Conservation (phyloP, 2,113 vertebrate genomes). For the Chascanopsetta lugubris region DNA sequence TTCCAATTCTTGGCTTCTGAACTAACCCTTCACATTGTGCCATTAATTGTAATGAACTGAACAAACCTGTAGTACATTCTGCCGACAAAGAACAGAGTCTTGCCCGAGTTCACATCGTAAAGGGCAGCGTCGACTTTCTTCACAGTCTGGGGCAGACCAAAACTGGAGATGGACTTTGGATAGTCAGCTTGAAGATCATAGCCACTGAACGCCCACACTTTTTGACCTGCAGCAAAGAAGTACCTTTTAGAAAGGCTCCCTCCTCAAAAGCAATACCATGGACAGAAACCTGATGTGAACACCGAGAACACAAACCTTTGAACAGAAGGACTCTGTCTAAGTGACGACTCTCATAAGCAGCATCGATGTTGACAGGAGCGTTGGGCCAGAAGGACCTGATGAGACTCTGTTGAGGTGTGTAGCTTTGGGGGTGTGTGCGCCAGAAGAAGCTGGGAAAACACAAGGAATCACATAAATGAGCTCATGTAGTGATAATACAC, state of each 20-base stretch:
- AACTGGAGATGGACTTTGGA: constrained; percentile 79
- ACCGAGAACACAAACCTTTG: constrained; percentile 60
- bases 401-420: constrained; percentile 72
- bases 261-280: background rate
- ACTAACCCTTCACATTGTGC: too few species aligned
- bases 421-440: constrained; percentile 77
- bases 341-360: constrained; percentile 78
- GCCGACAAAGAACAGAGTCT: constrained; percentile 86
- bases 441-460: constrained; percentile 84
- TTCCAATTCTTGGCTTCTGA: too few species aligned
- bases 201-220: constrained; percentile 86
- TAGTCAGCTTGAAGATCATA: constrained; percentile 83
- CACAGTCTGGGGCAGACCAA: constrained; percentile 81
- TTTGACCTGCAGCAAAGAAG: constrained; percentile 70
- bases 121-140: constrained; percentile 86
- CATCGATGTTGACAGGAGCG: constrained; percentile 84
- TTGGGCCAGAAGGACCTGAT: constrained; percentile 88
- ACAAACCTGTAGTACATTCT: constrained; percentile 88
- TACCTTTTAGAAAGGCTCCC: background rate
- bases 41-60: too few species aligned
- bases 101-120: constrained; percentile 69
- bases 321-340: constrained; percentile 71
- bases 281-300: background rate
- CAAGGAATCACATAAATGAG: background rate
- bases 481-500: background rate